phyloP scores from a whole-genome alignment of 2,797 vertebrate genomes.

The Hirundo rustica region DNA sequence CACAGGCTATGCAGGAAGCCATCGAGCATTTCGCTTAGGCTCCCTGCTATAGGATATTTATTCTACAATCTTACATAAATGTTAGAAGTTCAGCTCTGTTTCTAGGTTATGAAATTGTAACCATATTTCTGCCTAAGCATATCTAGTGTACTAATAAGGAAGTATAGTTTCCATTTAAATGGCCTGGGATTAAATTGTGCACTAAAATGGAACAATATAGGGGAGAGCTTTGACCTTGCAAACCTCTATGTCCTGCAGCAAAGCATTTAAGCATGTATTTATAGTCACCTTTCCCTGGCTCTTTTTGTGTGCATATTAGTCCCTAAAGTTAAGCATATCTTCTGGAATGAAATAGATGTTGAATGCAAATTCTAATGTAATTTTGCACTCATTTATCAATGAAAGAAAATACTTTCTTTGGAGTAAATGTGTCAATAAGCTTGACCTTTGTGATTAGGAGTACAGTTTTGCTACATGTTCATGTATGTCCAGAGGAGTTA shows the following conservation, averaged over 20 bases:
- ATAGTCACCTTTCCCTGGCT: not conserved
- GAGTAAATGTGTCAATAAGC: not conserved
- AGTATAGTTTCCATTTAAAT: not conserved
- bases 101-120: conserved; percentile 44
- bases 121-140: conserved; percentile 7
- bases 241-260: not conserved
- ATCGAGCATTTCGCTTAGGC: not conserved
- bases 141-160: conserved; percentile 15
- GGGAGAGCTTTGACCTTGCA: not conserved
- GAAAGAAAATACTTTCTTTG: not conserved
- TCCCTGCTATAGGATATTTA: conserved; percentile 34
- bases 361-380: not conserved
- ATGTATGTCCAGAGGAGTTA: not conserved
- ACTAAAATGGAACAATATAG: not conserved
- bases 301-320: not conserved
- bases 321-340: not conserved
- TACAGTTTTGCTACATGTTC: not conserved
- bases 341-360: not conserved
- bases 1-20: not conserved
- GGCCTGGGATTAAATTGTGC: conserved; percentile 1
- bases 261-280: conserved; percentile 22
- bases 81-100: conserved; percentile 22
- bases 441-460: not conserved
- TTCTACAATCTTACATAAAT: conserved; percentile 31
- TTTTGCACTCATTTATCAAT: not conserved